These are phyloP conservation scores for Pitangus sulphuratus DNA, from an alignment of 2,797 vertebrate species.

Conservation along the genomic window DNA sequence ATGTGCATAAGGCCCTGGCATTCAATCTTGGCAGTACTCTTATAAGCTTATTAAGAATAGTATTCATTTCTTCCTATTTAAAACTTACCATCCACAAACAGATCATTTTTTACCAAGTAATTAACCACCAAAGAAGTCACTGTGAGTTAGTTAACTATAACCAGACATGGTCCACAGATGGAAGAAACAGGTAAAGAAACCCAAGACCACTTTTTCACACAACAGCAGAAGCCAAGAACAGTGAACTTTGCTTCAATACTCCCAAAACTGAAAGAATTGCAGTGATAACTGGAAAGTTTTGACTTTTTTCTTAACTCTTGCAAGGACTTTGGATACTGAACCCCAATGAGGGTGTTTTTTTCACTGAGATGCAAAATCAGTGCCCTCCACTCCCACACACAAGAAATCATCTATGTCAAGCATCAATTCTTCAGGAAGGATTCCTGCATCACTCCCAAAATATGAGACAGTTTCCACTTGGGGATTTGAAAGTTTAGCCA, in stretches of 20 bases:
- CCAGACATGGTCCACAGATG: background rate
- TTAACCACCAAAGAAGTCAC: background rate
- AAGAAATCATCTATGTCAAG: background rate
- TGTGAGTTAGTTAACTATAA: background rate
- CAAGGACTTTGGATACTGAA: background rate
- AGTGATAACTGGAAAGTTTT: background rate
- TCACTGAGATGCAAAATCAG: background rate
- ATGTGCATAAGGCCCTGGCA: background rate
- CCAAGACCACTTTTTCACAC: accelerated
- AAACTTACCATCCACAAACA: background rate
- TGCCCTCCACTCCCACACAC: background rate
- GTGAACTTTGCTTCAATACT: accelerated
- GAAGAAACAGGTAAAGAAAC: background rate
- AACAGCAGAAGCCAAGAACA: accelerated
- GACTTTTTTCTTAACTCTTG: background rate
- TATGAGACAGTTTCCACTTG: background rate
- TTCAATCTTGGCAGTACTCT: background rate
- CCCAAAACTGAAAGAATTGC: background rate
- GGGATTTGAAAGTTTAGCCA: background rate
- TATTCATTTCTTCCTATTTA: background rate
- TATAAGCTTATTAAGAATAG: background rate
- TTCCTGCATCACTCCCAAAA: background rate
- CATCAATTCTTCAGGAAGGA: background rate
- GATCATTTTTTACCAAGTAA: background rate
- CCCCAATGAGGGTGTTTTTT: accelerated